Evolutionary conservation across 2,888 invertebrate species (phyloP).

Genomic region (Mactromeris polynyma): DNA sequence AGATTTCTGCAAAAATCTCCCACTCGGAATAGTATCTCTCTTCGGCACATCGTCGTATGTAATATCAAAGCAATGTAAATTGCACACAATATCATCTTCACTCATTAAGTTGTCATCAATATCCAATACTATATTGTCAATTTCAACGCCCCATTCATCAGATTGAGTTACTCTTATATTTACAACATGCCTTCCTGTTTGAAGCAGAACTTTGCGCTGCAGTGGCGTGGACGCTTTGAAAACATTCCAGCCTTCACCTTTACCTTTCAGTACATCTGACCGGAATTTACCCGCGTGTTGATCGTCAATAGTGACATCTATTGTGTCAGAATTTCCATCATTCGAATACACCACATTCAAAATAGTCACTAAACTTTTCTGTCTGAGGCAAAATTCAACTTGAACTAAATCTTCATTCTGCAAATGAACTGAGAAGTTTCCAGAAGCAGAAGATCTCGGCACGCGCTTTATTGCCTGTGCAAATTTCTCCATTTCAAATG

Average conservation of each 20-base stretch:
- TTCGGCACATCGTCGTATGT: slow-evolving; percentile 52
- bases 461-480: slow-evolving; percentile 45
- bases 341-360: slow-evolving; percentile 57
- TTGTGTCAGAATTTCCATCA: slow-evolving; percentile 57
- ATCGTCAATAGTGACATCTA: slow-evolving; percentile 40
- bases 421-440: slow-evolving; percentile 57
- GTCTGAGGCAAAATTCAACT: slow-evolving; percentile 63
- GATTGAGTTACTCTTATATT: slow-evolving; percentile 46
- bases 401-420: slow-evolving; percentile 43
- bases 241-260: slow-evolving; percentile 67
- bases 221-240: slow-evolving; percentile 58
- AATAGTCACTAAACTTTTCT: slow-evolving; percentile 35
- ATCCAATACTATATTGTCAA: slow-evolving; percentile 63
- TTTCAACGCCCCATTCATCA: slow-evolving; percentile 68
- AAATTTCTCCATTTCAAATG: slow-evolving; percentile 59
- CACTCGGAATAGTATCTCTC: slow-evolving; percentile 57
- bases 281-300: slow-evolving; percentile 42
- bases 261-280: slow-evolving; percentile 25
- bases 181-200: slow-evolving; percentile 62
- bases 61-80: slow-evolving; percentile 66
- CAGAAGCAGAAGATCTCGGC: slow-evolving; percentile 62
- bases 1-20: slow-evolving; percentile 68
- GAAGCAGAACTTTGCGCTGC: slow-evolving; percentile 26
- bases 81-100: slow-evolving; percentile 61
- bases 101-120: slow-evolving; percentile 54